A percentile compares a stretch with the other conserved stretches of the same genome.
phyloP scores from a whole-genome alignment of 2,797 vertebrate species.

The Hydrocynus forskahlii region DNA sequence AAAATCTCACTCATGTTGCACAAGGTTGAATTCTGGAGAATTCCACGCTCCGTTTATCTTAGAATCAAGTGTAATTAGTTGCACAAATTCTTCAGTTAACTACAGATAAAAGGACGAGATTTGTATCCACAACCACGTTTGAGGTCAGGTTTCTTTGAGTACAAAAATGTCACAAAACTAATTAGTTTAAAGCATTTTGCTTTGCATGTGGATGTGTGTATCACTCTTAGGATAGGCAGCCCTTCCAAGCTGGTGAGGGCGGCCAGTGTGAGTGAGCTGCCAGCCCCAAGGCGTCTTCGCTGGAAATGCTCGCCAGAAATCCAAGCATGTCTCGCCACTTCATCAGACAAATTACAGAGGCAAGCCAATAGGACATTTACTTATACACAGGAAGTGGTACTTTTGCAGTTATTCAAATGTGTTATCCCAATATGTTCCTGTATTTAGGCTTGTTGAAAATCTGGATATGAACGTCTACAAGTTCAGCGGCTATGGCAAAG shows the following conservation, averaged over 20 bases:
- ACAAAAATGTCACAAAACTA: constrained; percentile 8
- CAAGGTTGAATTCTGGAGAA: not conserved
- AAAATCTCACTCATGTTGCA: not conserved
- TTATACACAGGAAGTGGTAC: not conserved
- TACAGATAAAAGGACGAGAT: not conserved
- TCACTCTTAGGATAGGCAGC: constrained; percentile 79
- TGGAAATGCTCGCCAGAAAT: constrained; percentile 95
- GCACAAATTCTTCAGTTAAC: not conserved
- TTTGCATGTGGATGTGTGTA: constrained; percentile 2
- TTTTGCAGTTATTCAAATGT: not conserved
- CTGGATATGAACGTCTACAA: constrained; percentile 89
- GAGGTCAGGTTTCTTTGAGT: not conserved
- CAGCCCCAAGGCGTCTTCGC: constrained; percentile 88
- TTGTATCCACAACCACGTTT: not conserved
- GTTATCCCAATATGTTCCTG: not conserved
- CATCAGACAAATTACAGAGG: constrained; percentile 87
- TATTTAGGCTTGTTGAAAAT: constrained; percentile 84
- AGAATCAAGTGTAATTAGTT: not conserved
- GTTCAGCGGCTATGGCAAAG: constrained; percentile 89
- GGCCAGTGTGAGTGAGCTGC: constrained; percentile 91
- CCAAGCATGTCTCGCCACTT: constrained; percentile 81
- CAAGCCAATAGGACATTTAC: constrained; percentile 57
- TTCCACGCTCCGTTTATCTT: too few relatives aligned
- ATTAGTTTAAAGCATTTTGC: constrained; percentile 1
- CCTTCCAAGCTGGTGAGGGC: constrained; percentile 89